Conservation (phyloP, 1,140 invertebrate genomes). For the Pseudomyrmex dendroicus region DNA sequence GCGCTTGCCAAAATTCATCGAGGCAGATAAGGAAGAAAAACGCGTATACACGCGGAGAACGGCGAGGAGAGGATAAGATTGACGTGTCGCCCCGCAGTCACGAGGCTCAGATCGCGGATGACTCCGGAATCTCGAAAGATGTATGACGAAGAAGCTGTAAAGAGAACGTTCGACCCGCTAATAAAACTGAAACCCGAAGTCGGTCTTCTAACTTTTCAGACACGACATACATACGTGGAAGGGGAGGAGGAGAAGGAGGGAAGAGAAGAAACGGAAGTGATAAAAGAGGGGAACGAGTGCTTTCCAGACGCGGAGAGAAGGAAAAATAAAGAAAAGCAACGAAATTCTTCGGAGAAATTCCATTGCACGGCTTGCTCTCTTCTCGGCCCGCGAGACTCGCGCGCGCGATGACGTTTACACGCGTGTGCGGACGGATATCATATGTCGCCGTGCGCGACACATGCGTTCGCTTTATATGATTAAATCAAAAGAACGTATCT, state of each 20-base stretch:
- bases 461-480: slow-evolving; percentile 6
- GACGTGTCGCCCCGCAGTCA: slow-evolving; percentile 35
- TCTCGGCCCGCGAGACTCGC: slow-evolving; percentile 23
- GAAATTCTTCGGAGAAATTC: slow-evolving; percentile 59
- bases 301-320: neutral
- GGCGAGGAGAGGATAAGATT: slow-evolving; percentile 51
- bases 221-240: neutral
- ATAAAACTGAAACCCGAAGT: slow-evolving; percentile 61
- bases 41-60: neutral
- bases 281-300: slow-evolving; percentile 39
- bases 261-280: slow-evolving; percentile 30
- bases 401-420: slow-evolving; percentile 19
- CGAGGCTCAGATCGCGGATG: slow-evolving; percentile 20
- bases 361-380: slow-evolving; percentile 28
- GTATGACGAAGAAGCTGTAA: neutral
- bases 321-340: slow-evolving; percentile 13
- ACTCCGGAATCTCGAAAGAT: slow-evolving; percentile 10
- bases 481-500: neutral
- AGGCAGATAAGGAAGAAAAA: slow-evolving; percentile 23
- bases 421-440: slow-evolving; percentile 4
- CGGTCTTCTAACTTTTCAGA: slow-evolving; percentile 44
- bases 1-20: slow-evolving; percentile 27
- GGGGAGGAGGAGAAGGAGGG: slow-evolving; percentile 39
- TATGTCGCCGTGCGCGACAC: slow-evolving; percentile 2
- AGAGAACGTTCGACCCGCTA: slow-evolving; percentile 28